phyloP scores from a whole-genome alignment of 1,140 invertebrate species.

The Pachypsylla venusta region DNA sequence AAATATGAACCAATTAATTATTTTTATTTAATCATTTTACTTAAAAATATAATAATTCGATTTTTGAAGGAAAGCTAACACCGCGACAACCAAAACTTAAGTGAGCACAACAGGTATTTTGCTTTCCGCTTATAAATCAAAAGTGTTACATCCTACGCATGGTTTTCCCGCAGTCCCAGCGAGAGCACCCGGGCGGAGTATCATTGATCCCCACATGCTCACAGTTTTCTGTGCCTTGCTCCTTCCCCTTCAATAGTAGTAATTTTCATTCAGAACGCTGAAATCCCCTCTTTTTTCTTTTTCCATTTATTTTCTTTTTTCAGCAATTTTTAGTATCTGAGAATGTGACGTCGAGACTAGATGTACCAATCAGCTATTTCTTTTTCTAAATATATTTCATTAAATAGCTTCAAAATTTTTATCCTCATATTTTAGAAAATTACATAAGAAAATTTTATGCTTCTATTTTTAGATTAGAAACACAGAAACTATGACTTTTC shows the following conservation, averaged over 20 bases:
- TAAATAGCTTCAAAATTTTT: too few relatives aligned
- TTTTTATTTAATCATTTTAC: too few relatives aligned
- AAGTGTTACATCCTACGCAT: background rate
- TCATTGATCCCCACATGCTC: background rate
- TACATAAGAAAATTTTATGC: too few relatives aligned
- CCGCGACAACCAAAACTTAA: too few relatives aligned
- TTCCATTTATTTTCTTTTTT: background rate
- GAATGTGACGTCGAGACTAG: background rate
- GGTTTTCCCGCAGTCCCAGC: background rate
- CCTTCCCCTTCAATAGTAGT: background rate
- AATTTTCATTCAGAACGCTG: background rate
- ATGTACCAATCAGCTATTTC: background rate
- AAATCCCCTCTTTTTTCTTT: background rate
- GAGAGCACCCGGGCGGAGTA: background rate
- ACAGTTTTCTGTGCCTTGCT: background rate
- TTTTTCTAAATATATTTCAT: too few relatives aligned
- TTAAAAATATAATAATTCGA: too few relatives aligned
- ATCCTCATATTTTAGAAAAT: too few relatives aligned
- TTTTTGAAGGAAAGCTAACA: too few relatives aligned
- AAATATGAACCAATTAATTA: too few relatives aligned
- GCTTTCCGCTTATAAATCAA: constrained; percentile 8
- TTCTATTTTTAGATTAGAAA: too few relatives aligned
- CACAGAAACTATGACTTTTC: too few relatives aligned
- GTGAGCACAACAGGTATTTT: constrained; percentile 7
- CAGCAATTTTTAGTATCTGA: background rate